These are phyloP conservation scores for Pyrgus malvae DNA, from an alignment of 2,888 invertebrate genomes.

Conservation along the genomic window DNA sequence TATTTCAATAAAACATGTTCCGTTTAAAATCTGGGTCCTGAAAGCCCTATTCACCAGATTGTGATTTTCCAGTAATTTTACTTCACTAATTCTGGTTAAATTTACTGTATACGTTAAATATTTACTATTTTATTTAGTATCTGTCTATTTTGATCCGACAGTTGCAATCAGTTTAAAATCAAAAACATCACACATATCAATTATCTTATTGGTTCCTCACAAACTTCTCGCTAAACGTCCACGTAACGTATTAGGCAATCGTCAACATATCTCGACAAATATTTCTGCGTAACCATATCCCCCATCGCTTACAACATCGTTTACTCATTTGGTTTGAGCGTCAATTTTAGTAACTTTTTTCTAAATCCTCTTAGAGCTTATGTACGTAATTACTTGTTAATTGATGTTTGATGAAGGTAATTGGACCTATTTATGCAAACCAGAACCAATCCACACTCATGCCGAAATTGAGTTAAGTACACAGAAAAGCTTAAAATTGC, in stretches of 20 bases:
- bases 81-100: no score
- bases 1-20: no score
- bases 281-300: slow-evolving; percentile 19
- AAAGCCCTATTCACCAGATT: no score
- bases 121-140: no score
- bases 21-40: no score
- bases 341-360: slow-evolving; percentile 14
- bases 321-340: slow-evolving; percentile 10
- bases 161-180: neutral
- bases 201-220: neutral
- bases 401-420: neutral
- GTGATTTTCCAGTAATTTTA: no score
- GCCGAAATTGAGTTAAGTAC: no score
- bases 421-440: neutral
- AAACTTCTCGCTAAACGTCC: slow-evolving; percentile 12
- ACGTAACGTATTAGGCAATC: slow-evolving; percentile 19
- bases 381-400: neutral
- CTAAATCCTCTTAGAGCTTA: neutral
- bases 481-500: no score
- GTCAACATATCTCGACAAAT: slow-evolving; percentile 18
- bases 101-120: neutral
- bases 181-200: slow-evolving; percentile 4
- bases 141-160: neutral
- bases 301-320: slow-evolving; percentile 16
- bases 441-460: neutral